Conservation (phyloP, 1,140 invertebrate genomes). For the Vanessa tameamea region DNA sequence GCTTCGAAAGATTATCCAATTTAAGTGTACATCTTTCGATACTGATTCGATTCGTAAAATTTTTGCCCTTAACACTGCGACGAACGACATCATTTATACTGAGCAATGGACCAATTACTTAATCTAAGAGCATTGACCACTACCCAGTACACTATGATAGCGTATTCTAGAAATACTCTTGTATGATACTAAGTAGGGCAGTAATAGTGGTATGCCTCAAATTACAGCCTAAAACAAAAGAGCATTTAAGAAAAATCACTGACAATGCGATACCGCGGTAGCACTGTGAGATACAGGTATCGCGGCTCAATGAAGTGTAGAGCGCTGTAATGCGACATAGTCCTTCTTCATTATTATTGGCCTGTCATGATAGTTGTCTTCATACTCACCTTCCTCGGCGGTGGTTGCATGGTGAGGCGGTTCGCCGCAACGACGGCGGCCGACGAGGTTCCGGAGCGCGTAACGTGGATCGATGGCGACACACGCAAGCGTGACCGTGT, state of each 20-base stretch:
- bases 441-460: slow-evolving; percentile 46
- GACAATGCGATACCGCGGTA: slow-evolving; percentile 19
- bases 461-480: slow-evolving; percentile 61
- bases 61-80: slow-evolving; percentile 6
- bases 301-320: background rate
- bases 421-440: slow-evolving; percentile 54
- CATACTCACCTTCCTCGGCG: slow-evolving; percentile 86
- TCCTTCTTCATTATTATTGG: background rate
- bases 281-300: background rate
- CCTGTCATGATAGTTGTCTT: background rate
- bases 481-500: slow-evolving; percentile 57
- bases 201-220: background rate
- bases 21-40: no score
- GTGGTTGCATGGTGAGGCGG: slow-evolving; percentile 85
- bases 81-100: slow-evolving; percentile 13
- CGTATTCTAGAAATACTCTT: background rate
- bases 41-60: background rate
- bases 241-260: background rate
- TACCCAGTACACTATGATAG: background rate
- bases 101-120: slow-evolving; percentile 30
- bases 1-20: no score
- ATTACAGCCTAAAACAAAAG: background rate
- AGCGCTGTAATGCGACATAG: background rate
- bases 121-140: slow-evolving; percentile 29
- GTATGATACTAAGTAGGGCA: background rate